Evolutionary conservation across 2,888 invertebrate species (phyloP), one percentile per base, ranked within the genome.

Genomic region (Vanessa cardui): DNA sequence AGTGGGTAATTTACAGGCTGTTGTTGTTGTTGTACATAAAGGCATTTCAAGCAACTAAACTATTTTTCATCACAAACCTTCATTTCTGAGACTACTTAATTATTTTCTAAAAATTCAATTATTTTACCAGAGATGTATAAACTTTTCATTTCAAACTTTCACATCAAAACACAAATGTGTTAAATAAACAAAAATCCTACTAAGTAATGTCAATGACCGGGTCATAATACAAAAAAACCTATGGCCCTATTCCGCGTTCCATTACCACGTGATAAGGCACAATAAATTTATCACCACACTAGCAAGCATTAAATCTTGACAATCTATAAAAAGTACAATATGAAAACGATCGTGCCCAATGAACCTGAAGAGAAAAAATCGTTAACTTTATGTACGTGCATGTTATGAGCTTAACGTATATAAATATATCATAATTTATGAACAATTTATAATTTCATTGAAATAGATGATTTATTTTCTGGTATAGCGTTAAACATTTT

Each of bases 301-400:
- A 80, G 78, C 71, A 68, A 76, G 76, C 80, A 79, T 81, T 88
- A 88, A 88, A 87, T 88, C 86, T 86, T 79, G 69, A 78, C 78
- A 78, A 81, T 82, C 83, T 82, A 81, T 81, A 80, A 78, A 54
- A 79, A 80, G 78, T 77, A 83, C 83, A 80, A 83, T 89, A 84
- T 83, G 81, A 82, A 86, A 86, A 83, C 77, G 78, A 73, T 76
- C 77, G 81, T 85, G 84, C 83, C 76, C 83, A 84, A 87, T 87
- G 86, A 87, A 85, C 87, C 83, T 83, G 79, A 88, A 84, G 86
- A 89, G 89, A 90, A 90, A 90, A 87, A 89, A 88, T 87, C 83
- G 83, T n/a, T n/a, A n/a, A n/a, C n/a, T n/a, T n/a, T n/a, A 26
- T 52, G 45, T 70, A 74, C 72, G 56, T 33, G 4, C 65, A 76